Evolutionary conservation across 2,113 vertebrate species (phyloP), one percentile per base, ranked within the genome.

Genomic region (Anthoscopus minutus): DNA sequence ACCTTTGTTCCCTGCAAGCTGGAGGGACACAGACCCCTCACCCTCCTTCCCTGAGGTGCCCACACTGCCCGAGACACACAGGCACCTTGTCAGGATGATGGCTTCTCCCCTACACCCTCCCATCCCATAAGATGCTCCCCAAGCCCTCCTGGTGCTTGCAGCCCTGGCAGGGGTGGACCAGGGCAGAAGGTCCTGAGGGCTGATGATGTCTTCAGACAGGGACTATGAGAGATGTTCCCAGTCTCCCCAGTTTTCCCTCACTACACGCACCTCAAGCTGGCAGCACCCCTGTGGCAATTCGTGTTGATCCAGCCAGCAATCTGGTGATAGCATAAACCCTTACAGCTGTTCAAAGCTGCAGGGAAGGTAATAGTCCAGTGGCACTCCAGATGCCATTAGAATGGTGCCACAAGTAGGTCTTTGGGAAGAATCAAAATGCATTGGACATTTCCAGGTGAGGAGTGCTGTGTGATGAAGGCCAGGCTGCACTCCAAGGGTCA

Each of bases 11-110:
- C 14, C 50, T 12, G 4, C 0, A 1, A 54, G 37, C 37, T 80
- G 72, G 20, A 77, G 18, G 42, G n/a, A 25, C 40, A 16, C 2
- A 15, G n/a, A 58, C 23, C 9, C 15, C 10, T 21, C n/a, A 31
- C 5, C 9, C 19, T 72, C 24, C 50, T 88, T 65, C n/a, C 24
- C 14, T 5, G 42, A 48, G 40, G 7, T 51, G 37, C 22, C 33
- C 44, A 60, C 2, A 0, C 53, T 76, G n/a, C 53, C 48, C 2
- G 0, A 58, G 40, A 17, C 22, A 79, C 7, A 3, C 22, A 51
- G 31, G 24, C 25, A 79, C 40, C 24, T 4, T 6, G 7, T 28
- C 22, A 33, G 38, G 31, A 24, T 27, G 57, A 15, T 19, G 14
- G 15, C 20, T 86, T 86, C 66, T 81, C 45, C 56, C 20, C 15